These are phyloP conservation scores for Petrocephalus schoutedeni DNA, from an alignment of 2,797 vertebrate species.

Conservation along the genomic window DNA sequence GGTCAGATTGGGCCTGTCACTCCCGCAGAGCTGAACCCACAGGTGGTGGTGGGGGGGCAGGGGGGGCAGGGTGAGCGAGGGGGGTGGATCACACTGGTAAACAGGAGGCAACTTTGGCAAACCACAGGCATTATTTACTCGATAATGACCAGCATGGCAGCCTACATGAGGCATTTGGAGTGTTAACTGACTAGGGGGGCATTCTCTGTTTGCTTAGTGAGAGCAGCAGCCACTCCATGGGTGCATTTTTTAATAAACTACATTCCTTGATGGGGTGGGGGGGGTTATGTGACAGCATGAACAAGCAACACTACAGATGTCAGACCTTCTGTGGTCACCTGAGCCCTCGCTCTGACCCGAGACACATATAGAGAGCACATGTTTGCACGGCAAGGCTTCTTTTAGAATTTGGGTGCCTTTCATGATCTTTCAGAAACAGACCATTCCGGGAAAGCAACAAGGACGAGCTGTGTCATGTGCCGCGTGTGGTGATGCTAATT, in stretches of 20 bases:
- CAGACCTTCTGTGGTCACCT: neutral
- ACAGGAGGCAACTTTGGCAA: neutral
- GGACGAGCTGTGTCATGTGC: neutral
- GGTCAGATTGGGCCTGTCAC: neutral
- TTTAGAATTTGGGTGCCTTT: neutral
- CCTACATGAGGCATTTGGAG: neutral
- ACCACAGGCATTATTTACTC: neutral
- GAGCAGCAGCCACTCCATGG: neutral
- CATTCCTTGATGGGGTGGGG: neutral
- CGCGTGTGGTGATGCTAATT: neutral
- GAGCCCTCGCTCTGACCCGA: neutral
- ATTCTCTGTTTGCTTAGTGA: neutral
- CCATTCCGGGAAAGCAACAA: neutral
- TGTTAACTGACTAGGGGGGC: neutral
- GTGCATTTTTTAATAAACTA: neutral
- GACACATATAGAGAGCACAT: neutral
- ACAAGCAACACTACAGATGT: neutral
- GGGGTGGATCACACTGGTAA: neutral
- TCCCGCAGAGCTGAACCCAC: neutral
- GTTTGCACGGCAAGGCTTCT: neutral
- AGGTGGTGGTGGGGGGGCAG: neutral
- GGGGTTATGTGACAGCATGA: neutral
- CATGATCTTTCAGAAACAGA: neutral
- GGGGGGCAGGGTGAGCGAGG: neutral
- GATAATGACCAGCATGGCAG: neutral